These are phyloP conservation scores for Siniperca scherzeri DNA, from an alignment of 2,797 vertebrate genomes.

Conservation along the genomic window DNA sequence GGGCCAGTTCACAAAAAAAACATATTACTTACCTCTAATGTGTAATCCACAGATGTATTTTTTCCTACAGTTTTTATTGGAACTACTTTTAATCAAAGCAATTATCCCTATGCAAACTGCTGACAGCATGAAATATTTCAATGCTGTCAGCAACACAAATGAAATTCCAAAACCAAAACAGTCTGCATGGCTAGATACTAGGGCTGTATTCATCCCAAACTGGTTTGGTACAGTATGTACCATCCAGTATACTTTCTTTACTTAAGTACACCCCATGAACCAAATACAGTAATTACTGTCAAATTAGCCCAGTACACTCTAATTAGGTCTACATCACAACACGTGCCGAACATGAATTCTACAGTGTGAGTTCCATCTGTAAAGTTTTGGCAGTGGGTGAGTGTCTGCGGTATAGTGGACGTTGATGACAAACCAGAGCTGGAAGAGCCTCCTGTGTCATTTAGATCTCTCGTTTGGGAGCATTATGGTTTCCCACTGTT, in stretches of 20 bases:
- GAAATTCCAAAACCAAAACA: background rate
- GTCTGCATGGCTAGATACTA: background rate
- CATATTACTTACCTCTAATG: no score
- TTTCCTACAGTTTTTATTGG: background rate
- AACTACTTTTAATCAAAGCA: background rate
- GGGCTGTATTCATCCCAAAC: background rate
- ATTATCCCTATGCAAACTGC: background rate
- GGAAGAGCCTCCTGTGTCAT: background rate
- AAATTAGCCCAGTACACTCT: background rate
- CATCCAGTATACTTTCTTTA: background rate
- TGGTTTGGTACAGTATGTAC: background rate
- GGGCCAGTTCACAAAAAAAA: background rate
- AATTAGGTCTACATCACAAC: background rate
- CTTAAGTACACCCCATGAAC: background rate
- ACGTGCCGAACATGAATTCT: background rate
- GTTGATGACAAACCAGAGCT: background rate
- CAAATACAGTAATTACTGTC: conserved; percentile 2
- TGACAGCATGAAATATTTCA: background rate
- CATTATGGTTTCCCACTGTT: background rate
- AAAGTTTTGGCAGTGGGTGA: background rate
- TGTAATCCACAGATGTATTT: no score
- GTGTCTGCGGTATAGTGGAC: background rate
- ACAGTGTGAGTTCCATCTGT: background rate
- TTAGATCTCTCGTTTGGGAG: background rate
- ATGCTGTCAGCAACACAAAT: background rate